Conservation (phyloP, 2,113 vertebrate species). For the Stegastes partitus region DNA sequence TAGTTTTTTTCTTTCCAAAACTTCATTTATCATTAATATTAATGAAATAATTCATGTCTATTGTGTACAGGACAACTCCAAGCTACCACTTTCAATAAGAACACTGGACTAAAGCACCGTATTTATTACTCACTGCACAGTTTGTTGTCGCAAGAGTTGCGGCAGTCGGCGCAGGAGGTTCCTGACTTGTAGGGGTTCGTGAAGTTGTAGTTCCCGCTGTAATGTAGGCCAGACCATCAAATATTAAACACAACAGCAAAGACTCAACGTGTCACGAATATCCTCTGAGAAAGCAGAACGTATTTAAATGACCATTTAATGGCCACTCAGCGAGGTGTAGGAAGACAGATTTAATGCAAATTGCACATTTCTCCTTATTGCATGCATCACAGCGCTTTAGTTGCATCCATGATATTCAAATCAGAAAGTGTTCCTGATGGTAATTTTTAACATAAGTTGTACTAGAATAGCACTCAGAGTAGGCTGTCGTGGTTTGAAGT, state of each 20-base stretch:
- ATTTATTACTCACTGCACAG: constrained; percentile 74
- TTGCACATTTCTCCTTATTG: not conserved
- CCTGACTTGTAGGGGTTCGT: constrained; percentile 64
- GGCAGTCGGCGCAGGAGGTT: constrained; percentile 67
- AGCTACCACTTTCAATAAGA: not conserved
- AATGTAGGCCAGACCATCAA: constrained; percentile 47
- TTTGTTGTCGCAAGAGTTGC: constrained; percentile 61
- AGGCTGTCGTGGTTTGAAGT: not conserved
- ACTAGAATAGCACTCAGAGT: not conserved
- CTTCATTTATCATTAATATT: too few species aligned
- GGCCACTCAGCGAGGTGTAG: not conserved
- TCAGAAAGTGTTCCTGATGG: not conserved
- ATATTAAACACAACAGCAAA: constrained; percentile 39
- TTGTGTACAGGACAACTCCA: not conserved
- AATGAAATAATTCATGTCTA: not conserved
- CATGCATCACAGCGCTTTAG: not conserved
- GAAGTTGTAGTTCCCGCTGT: constrained; percentile 70
- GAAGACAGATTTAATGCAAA: not conserved
- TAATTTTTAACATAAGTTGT: not conserved
- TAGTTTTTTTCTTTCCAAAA: too few species aligned
- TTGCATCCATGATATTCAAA: not conserved
- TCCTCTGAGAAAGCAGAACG: not conserved
- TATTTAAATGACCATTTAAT: not conserved
- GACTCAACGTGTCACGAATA: constrained; percentile 6
- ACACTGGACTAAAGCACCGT: not conserved